Base-by-base conservation (phyloP, 2,888 invertebrate genomes). In the Drosophila anomalata region DNA sequence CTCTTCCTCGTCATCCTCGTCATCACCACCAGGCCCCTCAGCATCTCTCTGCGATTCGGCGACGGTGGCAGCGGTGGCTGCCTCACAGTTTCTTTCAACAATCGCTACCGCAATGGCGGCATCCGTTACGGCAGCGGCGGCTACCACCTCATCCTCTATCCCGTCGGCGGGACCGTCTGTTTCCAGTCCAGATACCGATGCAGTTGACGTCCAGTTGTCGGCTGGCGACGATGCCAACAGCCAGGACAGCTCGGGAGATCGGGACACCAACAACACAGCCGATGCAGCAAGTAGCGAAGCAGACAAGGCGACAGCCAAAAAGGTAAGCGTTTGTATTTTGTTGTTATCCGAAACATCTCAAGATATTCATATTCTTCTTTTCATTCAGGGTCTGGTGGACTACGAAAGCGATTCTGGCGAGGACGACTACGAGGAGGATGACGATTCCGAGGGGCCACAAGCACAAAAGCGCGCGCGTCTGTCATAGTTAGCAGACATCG, bases 401-500 rank as follows among this genome's bases (percentile, higher is more conserved):
- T 99, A 99, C 90, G 98, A 99, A 91, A 98, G 97, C 62, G 98
- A 99, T 92, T 98, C 98, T 0, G 98, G 99, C 89, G 98, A 98
- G 89, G 97, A 97, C 67, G 97, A 97, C 69, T 96, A 97, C 74
- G 80, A 89, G 54, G 90, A 90, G 51, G 90, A 90, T n/a, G 95
- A 95, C 33, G 91, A 91, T 33, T 60, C 68, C 11, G 89, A 91
- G 73, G 90, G 89, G 48, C 78, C 90, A 67, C 92, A 91, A 72
- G 88, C 90, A 86, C 90, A 91, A 84, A 92, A 92, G 77, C 92
- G 92, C 75, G 89, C 91, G 70, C 92, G 92, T 75, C 77, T 91
- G 73, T 92, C 87, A 91, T 92, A 92, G 91, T 91, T 70, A 39
- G 47, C 53, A 44, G 54, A 88, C 14, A 41, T 53, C 33, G 36